phyloP scores from a whole-genome alignment of 2,888 invertebrate species.

The Lasioglossum figueresi region DNA sequence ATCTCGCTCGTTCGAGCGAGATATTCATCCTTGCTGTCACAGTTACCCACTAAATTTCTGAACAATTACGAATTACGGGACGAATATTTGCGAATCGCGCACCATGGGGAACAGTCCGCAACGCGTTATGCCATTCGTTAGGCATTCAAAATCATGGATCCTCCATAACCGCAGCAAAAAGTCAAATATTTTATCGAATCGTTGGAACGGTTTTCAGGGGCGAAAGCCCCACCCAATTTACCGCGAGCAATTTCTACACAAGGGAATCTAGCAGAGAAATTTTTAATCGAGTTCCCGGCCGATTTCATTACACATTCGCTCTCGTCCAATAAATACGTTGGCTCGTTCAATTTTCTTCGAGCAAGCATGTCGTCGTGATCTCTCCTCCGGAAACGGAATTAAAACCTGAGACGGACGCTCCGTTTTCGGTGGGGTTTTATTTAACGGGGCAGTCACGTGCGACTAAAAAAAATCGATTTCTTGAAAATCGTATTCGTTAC shows the following conservation, averaged over 20 bases:
- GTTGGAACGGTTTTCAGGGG: too few relatives aligned
- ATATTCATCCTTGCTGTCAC: background rate
- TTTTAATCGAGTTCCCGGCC: conserved; percentile 1
- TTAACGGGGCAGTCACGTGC: background rate
- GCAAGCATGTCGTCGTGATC: background rate
- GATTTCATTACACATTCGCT: conserved; percentile 5
- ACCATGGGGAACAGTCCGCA: background rate
- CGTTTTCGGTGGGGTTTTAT: background rate
- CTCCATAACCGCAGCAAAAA: background rate
- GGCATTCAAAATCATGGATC: background rate
- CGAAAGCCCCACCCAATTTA: background rate
- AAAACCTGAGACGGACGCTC: background rate
- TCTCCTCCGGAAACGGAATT: background rate
- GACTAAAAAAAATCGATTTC: background rate
- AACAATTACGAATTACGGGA: background rate
- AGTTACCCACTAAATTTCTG: background rate
- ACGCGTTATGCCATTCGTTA: too few relatives aligned
- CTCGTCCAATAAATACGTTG: conserved; percentile 2
- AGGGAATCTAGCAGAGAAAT: background rate
- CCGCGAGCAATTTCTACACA: background rate
- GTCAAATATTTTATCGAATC: conserved; percentile 2
- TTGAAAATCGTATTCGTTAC: too few relatives aligned
- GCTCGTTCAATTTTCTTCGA: background rate
- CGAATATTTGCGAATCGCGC: background rate
- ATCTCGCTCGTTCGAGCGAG: background rate